Percentiles rank a stretch among this genome's conserved stretches.
Evolutionary conservation across 2,113 vertebrate species (phyloP).

Genomic region (Amblyornis subalaris): DNA sequence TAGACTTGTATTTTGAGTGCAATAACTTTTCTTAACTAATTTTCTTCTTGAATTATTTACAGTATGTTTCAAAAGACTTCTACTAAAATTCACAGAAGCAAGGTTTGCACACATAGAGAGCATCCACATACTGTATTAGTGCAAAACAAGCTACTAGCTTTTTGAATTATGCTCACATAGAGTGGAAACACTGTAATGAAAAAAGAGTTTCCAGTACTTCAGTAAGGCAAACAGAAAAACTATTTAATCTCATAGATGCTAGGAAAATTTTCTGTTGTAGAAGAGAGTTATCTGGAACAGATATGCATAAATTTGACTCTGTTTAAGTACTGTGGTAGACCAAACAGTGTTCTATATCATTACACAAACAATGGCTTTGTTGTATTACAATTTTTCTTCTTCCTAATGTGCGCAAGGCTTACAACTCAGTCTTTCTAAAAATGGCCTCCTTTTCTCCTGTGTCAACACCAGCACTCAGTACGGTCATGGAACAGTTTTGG

Average conservation of each 20-base stretch:
- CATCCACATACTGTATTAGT: background rate
- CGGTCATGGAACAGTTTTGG: background rate
- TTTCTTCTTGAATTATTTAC: background rate
- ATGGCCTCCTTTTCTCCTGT: background rate
- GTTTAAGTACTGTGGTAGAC: background rate
- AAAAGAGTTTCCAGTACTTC: background rate
- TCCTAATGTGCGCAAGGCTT: background rate
- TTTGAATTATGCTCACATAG: background rate
- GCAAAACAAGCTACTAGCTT: background rate
- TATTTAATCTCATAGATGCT: background rate
- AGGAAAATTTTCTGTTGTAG: background rate
- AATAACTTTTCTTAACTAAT: background rate
- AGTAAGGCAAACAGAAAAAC: background rate
- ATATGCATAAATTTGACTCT: background rate
- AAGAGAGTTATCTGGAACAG: background rate
- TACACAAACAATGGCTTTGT: background rate
- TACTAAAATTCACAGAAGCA: background rate
- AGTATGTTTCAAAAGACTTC: background rate
- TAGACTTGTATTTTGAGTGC: background rate
- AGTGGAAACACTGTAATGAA: background rate
- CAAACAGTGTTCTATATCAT: background rate
- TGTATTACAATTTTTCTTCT: background rate
- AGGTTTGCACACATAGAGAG: background rate
- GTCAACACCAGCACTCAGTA: background rate
- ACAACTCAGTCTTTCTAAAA: background rate